A percentile compares a stretch with the other conserved stretches of the same genome.
These are phyloP conservation scores for Ailuropoda melanoleuca DNA, from an alignment of 2,113 vertebrate species.

Conservation along the genomic window DNA sequence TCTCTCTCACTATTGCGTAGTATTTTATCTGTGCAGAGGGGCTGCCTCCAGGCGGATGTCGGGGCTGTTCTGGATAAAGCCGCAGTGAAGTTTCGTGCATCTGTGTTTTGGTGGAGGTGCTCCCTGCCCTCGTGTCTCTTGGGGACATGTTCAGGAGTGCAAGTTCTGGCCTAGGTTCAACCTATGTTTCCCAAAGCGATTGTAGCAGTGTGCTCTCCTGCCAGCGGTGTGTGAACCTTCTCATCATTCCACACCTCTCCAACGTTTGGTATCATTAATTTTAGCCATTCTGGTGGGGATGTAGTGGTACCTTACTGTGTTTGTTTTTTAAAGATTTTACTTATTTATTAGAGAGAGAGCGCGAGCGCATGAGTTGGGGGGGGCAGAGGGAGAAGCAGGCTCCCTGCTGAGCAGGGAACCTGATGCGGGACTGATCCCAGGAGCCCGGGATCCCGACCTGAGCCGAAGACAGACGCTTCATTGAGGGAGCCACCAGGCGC, in stretches of 20 bases:
- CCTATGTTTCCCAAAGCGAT: not conserved
- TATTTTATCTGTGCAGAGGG: not conserved
- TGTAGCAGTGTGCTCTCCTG: accelerated
- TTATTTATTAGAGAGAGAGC: not conserved
- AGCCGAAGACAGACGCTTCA: not conserved
- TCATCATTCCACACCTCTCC: not conserved
- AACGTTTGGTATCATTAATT: no score
- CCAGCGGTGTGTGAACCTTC: not conserved
- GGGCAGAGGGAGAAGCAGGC: not conserved
- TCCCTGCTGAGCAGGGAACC: no score
- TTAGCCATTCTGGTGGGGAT: not conserved
- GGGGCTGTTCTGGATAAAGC: no score
- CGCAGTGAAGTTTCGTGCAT: no score
- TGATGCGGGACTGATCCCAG: not conserved
- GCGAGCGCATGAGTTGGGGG: no score
- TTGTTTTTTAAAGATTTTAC: not conserved
- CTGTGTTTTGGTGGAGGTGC: not conserved
- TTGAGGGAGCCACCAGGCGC: not conserved
- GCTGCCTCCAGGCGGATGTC: not conserved
- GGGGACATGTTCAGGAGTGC: not conserved
- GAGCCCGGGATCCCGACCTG: not conserved
- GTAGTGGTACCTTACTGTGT: not conserved
- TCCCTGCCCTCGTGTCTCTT: not conserved
- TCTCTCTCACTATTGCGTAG: accelerated
- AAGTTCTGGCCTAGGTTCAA: not conserved